phyloP scores from a whole-genome alignment of 2,113 vertebrate species.

The Etia nguti region DNA sequence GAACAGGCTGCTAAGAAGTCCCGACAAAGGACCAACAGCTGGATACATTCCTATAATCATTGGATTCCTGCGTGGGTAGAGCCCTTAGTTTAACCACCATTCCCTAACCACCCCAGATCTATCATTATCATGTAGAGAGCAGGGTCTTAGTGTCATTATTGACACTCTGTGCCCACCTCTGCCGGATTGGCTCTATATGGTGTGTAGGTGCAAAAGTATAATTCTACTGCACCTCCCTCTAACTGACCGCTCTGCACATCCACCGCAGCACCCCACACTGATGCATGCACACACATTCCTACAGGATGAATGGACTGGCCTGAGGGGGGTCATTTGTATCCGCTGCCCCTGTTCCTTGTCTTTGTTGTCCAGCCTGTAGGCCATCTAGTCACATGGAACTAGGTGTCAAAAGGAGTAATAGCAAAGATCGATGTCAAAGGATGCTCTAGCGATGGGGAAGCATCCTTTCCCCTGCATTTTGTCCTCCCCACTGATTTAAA shows the following conservation, averaged over 20 bases:
- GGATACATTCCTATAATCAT: not conserved
- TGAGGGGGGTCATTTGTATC: constrained; percentile 60
- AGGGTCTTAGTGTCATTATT: not conserved
- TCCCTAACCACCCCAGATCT: not conserved
- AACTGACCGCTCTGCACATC: not conserved
- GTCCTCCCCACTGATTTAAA: not conserved
- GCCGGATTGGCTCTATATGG: not conserved
- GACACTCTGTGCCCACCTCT: not conserved
- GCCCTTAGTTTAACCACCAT: not conserved
- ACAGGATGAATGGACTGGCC: constrained; percentile 35
- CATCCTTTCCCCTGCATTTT: not conserved
- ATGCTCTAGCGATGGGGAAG: constrained; percentile 15
- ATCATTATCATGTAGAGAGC: constrained; percentile 24
- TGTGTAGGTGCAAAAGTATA: not conserved
- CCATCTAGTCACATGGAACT: constrained; percentile 45
- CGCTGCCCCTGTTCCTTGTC: constrained; percentile 38
- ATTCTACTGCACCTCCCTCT: not conserved
- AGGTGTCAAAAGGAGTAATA: constrained; percentile 61
- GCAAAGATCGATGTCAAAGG: constrained; percentile 39
- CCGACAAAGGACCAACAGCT: not conserved
- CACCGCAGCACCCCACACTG: not conserved
- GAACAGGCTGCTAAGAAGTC: not conserved
- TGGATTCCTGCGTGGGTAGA: constrained; percentile 1
- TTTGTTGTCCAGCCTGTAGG: constrained; percentile 46
- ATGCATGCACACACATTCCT: not conserved